Conservation (phyloP, 2,888 invertebrate genomes). For the Parascotia fuliginaria region DNA sequence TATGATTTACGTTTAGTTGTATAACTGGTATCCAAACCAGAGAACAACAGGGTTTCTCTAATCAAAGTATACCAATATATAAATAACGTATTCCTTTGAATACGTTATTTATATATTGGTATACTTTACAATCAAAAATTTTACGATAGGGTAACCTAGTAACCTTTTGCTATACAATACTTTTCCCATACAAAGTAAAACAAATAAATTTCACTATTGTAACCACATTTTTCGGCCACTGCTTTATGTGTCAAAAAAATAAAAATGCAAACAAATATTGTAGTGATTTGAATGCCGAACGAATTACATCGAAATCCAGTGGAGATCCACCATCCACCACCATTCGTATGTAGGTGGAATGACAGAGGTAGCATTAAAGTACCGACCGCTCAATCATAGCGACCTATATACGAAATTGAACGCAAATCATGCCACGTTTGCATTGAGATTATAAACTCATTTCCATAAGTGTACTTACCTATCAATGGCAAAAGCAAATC, state of each 20-base stretch:
- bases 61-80: too few relatives aligned
- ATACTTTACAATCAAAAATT: too few relatives aligned
- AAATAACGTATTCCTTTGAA: too few relatives aligned
- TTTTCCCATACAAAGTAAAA: too few relatives aligned
- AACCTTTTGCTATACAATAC: too few relatives aligned
- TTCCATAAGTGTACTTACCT: slow-evolving; percentile 54
- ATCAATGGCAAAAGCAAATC: slow-evolving; percentile 51
- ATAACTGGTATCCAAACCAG: too few relatives aligned
- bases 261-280: slow-evolving; percentile 10
- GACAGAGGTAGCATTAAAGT: slow-evolving; percentile 34
- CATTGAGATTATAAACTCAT: slow-evolving; percentile 61
- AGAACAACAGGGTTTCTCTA: too few relatives aligned
- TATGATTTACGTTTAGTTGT: too few relatives aligned
- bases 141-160: too few relatives aligned
- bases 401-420: slow-evolving; percentile 54
- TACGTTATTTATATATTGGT: too few relatives aligned
- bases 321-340: neutral
- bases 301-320: slow-evolving; percentile 49
- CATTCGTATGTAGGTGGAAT: neutral
- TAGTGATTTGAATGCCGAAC: slow-evolving; percentile 35
- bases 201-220: too few relatives aligned
- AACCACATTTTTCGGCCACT: neutral
- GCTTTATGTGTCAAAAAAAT: slow-evolving; percentile 10
- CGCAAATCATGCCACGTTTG: slow-evolving; percentile 59
- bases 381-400: slow-evolving; percentile 43